These are phyloP conservation scores for Elegia similella DNA, from an alignment of 2,888 invertebrate genomes.

Conservation along the genomic window DNA sequence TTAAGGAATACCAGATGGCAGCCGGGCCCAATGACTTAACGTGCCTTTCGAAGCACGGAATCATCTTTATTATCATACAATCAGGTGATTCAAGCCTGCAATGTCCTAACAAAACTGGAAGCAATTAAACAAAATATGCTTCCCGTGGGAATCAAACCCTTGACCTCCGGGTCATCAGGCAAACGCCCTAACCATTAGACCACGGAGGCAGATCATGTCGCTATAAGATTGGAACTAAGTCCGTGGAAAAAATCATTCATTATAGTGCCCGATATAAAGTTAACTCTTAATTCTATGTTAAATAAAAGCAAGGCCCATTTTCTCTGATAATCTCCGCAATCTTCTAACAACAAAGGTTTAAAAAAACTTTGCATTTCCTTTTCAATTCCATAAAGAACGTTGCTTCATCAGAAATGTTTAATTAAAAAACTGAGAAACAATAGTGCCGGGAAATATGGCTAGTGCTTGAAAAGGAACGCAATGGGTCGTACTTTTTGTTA, in stretches of 20 bases:
- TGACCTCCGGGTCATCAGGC: too few relatives aligned
- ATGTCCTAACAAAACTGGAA: too few relatives aligned
- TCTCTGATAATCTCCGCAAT: slow-evolving; percentile 11
- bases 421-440: slow-evolving; percentile 27
- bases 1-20: too few relatives aligned
- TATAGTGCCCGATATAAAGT: neutral
- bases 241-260: neutral
- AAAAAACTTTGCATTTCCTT: slow-evolving; percentile 26
- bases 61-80: too few relatives aligned
- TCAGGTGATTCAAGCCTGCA: too few relatives aligned
- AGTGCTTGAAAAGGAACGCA: slow-evolving; percentile 7
- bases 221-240: too few relatives aligned
- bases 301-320: slow-evolving; percentile 5
- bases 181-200: too few relatives aligned
- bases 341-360: slow-evolving; percentile 15
- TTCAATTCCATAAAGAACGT: slow-evolving; percentile 27
- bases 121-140: too few relatives aligned
- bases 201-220: too few relatives aligned
- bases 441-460: slow-evolving; percentile 22
- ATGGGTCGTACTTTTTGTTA: neutral
- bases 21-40: too few relatives aligned
- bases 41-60: too few relatives aligned
- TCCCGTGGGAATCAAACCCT: too few relatives aligned
- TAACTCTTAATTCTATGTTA: slow-evolving; percentile 3
- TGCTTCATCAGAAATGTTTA: slow-evolving; percentile 30